These are phyloP conservation scores for Clamator glandarius DNA, from an alignment of 2,797 vertebrate genomes.

Conservation along the genomic window DNA sequence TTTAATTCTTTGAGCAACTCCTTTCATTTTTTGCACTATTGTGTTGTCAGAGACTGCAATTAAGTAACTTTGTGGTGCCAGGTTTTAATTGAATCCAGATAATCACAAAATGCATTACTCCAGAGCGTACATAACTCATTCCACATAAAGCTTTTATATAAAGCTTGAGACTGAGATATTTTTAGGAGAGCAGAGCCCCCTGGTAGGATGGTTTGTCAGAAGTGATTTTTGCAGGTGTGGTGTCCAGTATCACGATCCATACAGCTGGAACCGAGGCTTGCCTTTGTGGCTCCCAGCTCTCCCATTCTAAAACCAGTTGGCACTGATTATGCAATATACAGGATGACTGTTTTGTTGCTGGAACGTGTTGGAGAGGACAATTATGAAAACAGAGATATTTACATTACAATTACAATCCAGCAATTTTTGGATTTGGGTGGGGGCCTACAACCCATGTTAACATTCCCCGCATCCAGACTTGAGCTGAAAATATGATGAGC, in stretches of 20 bases:
- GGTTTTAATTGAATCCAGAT: slow-evolving; percentile 18
- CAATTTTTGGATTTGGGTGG: slow-evolving; percentile 64
- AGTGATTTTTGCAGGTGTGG: not conserved
- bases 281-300: slow-evolving; percentile 1
- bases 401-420: slow-evolving; percentile 53
- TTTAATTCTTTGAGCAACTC: not conserved
- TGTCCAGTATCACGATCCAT: not conserved
- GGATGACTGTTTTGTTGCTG: slow-evolving; percentile 47
- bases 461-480: slow-evolving; percentile 33
- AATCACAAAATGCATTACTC: not conserved
- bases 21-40: not conserved
- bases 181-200: not conserved
- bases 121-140: not conserved
- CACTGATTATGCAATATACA: not conserved
- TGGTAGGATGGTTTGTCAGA: not conserved
- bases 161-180: not conserved
- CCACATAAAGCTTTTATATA: not conserved
- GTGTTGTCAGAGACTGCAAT: not conserved
- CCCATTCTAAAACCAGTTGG: slow-evolving; percentile 38
- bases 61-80: not conserved
- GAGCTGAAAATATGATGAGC: slow-evolving; percentile 48
- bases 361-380: slow-evolving; percentile 37
- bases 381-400: slow-evolving; percentile 55
- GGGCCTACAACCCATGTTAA: slow-evolving; percentile 9
- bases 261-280: not conserved